Conservation (phyloP, 1,140 invertebrate genomes). For the Neodiprion pinetum region DNA sequence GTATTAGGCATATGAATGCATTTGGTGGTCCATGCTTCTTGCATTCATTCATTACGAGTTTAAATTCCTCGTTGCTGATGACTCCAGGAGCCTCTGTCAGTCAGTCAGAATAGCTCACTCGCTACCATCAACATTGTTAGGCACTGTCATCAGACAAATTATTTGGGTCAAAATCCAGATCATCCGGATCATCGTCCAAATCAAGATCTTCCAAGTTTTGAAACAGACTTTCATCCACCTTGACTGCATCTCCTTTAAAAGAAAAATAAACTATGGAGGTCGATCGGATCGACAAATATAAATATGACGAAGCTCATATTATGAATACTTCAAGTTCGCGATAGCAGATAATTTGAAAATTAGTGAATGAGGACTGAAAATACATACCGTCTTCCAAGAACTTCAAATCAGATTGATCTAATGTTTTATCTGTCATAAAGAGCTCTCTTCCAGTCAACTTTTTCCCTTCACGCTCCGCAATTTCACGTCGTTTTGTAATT, state of each 20-base stretch:
- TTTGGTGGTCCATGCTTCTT: background rate
- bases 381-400: slow-evolving; percentile 88
- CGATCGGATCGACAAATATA: background rate
- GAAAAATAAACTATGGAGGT: slow-evolving; percentile 18
- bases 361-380: slow-evolving; percentile 20
- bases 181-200: slow-evolving; percentile 75
- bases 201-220: slow-evolving; percentile 92
- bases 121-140: slow-evolving; percentile 22
- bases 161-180: slow-evolving; percentile 65
- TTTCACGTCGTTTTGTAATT: slow-evolving; percentile 76
- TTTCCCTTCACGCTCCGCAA: slow-evolving; percentile 72
- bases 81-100: background rate
- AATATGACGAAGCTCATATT: background rate
- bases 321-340: background rate
- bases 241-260: slow-evolving; percentile 80
- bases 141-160: slow-evolving; percentile 42
- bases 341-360: background rate
- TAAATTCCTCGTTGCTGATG: background rate
- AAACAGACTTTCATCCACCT: slow-evolving; percentile 94
- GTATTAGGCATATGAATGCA: background rate
- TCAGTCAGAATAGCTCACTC: background rate
- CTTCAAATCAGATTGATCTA: slow-evolving; percentile 95
- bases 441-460: slow-evolving; percentile 87
- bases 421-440: slow-evolving; percentile 89
- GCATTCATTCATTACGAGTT: background rate